These are phyloP conservation scores for Rotaria sp. DNA, from an alignment of 2,888 invertebrate genomes.

Conservation along the genomic window DNA sequence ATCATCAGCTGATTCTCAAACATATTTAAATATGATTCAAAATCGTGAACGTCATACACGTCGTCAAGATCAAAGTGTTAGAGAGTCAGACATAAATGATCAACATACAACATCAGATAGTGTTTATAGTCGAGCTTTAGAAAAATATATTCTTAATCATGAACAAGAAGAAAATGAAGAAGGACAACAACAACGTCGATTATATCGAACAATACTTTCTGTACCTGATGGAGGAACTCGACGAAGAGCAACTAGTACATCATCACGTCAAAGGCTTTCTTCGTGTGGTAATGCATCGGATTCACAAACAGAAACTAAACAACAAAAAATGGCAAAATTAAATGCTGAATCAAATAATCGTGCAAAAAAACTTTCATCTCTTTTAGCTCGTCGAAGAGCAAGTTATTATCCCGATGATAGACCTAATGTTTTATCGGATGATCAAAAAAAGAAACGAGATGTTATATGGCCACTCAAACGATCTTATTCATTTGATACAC, in stretches of 20 bases:
- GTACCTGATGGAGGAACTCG: not conserved
- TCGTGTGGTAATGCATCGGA: not conserved
- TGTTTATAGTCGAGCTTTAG: not conserved
- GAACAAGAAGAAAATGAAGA: not conserved
- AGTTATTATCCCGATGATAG: not conserved
- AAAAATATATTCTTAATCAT: not conserved
- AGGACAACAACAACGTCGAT: not conserved
- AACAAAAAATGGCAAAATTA: not conserved
- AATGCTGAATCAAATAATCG: not conserved
- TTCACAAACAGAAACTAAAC: not conserved
- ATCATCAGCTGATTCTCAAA: not conserved
- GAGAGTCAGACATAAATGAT: not conserved
- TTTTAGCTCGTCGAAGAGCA: not conserved
- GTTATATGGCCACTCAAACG: not conserved
- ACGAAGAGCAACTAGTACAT: not conserved
- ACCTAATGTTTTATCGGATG: not conserved
- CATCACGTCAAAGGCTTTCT: not conserved
- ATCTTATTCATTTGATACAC: slow-evolving; percentile 18
- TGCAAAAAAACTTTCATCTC: slow-evolving; percentile 5
- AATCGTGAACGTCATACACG: not conserved
- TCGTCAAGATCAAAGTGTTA: not conserved
- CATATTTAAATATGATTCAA: not conserved
- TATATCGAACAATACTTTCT: not conserved
- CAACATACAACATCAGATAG: slow-evolving; percentile 6
- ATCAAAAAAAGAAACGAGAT: not conserved